Percentiles rank a stretch among this genome's conserved stretches.
phyloP scores from a whole-genome alignment of 2,113 vertebrate genomes.

The Cololabis saira region DNA sequence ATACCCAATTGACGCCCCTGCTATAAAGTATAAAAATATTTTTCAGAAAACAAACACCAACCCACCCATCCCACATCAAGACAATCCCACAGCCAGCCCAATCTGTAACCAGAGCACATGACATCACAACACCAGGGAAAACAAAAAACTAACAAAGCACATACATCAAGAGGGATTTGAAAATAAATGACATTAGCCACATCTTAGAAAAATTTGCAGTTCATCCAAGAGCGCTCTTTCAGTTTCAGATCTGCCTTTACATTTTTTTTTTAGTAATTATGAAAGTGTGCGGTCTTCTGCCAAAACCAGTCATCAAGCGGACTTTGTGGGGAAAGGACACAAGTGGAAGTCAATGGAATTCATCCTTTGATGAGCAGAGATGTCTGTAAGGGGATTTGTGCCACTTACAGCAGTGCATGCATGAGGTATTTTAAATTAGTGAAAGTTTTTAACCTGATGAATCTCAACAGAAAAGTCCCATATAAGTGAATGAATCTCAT shows the following conservation, averaged over 20 bases:
- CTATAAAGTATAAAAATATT: not conserved
- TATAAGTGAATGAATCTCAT: too few relatives aligned
- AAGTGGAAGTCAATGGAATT: not conserved
- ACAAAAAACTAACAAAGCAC: not conserved
- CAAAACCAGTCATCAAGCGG: constrained; percentile 1
- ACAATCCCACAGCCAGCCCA: not conserved
- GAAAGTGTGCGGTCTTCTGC: not conserved
- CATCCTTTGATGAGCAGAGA: not conserved
- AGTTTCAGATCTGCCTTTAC: too few relatives aligned
- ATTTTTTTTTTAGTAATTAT: not conserved
- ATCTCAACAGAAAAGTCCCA: too few relatives aligned
- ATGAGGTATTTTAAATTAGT: not conserved
- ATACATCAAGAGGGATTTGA: not conserved
- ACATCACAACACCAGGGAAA: not conserved
- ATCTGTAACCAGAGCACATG: not conserved
- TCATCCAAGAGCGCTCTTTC: not conserved
- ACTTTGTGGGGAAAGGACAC: not conserved
- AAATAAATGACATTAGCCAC: not conserved
- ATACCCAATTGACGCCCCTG: too few relatives aligned
- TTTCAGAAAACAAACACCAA: not conserved
- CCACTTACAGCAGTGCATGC: not conserved
- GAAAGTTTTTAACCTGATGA: not conserved
- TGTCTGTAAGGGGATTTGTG: not conserved
- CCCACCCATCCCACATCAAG: not conserved
- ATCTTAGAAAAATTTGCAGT: not conserved